phyloP scores from a whole-genome alignment of 2,797 vertebrate species.

The Sciaenops ocellatus region DNA sequence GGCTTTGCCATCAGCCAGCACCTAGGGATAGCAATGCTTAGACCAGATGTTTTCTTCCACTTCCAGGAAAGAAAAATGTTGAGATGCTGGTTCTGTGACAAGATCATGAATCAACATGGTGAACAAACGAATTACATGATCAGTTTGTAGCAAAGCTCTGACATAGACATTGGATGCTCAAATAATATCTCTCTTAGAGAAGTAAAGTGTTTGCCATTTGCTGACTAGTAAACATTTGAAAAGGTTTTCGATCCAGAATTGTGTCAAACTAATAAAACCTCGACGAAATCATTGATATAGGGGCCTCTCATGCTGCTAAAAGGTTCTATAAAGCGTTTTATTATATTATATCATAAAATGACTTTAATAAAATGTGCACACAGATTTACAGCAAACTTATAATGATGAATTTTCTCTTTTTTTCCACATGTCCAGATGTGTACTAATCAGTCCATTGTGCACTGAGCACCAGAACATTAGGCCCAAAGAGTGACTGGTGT shows the following conservation, averaged over 20 bases:
- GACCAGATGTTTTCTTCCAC: slow-evolving; percentile 75
- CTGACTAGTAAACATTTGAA: slow-evolving; percentile 11
- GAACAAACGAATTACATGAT: slow-evolving; percentile 50
- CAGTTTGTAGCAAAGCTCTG: slow-evolving; percentile 32
- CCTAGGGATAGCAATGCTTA: slow-evolving; percentile 63
- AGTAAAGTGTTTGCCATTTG: neutral
- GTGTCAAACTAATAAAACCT: slow-evolving; percentile 33
- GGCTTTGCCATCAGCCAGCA: slow-evolving; percentile 71
- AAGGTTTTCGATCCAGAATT: slow-evolving; percentile 5
- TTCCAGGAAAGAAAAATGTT: slow-evolving; percentile 63
- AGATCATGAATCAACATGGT: slow-evolving; percentile 44
- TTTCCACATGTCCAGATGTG: slow-evolving; percentile 74
- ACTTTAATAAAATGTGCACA: slow-evolving; percentile 37
- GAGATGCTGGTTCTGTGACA: slow-evolving; percentile 55
- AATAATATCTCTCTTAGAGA: slow-evolving; percentile 5
- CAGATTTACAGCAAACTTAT: slow-evolving; percentile 62
- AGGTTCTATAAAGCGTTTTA: slow-evolving; percentile 18
- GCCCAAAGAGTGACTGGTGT: slow-evolving; percentile 52
- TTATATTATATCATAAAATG: slow-evolving; percentile 42
- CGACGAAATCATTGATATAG: slow-evolving; percentile 12
- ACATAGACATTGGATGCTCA: neutral
- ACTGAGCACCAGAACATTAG: slow-evolving; percentile 46
- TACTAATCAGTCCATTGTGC: slow-evolving; percentile 74
- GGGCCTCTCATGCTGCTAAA: neutral
- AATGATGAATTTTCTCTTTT: slow-evolving; percentile 49